Conservation (phyloP, 2,888 invertebrate species). For the Spodoptera picta region DNA sequence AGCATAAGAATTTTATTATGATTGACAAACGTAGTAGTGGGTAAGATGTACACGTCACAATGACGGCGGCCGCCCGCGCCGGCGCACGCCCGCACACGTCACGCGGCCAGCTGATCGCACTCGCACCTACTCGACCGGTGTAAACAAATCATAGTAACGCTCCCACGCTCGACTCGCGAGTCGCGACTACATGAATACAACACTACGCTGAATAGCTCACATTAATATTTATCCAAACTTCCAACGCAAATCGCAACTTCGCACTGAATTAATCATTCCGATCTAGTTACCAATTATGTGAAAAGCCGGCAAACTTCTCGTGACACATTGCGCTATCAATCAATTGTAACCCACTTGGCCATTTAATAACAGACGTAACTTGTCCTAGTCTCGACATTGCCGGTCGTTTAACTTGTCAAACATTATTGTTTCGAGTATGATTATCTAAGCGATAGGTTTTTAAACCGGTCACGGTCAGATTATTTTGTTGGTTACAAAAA, state of each 20-base stretch:
- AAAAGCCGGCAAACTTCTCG: constrained; percentile 37
- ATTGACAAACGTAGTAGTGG: constrained; percentile 53
- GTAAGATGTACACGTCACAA: constrained; percentile 64
- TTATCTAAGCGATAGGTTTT: constrained; percentile 40
- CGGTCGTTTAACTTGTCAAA: constrained; percentile 19
- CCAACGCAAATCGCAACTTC: constrained; percentile 44
- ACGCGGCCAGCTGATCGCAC: constrained; percentile 82
- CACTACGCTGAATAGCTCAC: constrained; percentile 46
- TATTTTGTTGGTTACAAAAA: constrained; percentile 68
- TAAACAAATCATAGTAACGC: constrained; percentile 86
- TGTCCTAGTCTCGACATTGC: constrained; percentile 12
- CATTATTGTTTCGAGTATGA: constrained; percentile 16
- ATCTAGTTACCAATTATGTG: constrained; percentile 34
- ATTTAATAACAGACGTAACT: constrained; percentile 23
- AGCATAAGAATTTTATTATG: constrained; percentile 41
- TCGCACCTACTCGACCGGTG: constrained; percentile 74
- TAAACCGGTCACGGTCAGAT: constrained; percentile 62
- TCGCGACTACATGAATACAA: constrained; percentile 53
- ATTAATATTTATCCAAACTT: constrained; percentile 60
- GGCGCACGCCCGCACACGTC: constrained; percentile 70
- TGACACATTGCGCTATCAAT: constrained; percentile 42
- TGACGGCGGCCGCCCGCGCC: constrained; percentile 65
- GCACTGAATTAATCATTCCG: constrained; percentile 35
- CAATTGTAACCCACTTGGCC: constrained; percentile 28
- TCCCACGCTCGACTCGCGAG: constrained; percentile 71